phyloP scores from a whole-genome alignment of 2,888 invertebrate genomes.

The Cataglyphis rosenhaueri region DNA sequence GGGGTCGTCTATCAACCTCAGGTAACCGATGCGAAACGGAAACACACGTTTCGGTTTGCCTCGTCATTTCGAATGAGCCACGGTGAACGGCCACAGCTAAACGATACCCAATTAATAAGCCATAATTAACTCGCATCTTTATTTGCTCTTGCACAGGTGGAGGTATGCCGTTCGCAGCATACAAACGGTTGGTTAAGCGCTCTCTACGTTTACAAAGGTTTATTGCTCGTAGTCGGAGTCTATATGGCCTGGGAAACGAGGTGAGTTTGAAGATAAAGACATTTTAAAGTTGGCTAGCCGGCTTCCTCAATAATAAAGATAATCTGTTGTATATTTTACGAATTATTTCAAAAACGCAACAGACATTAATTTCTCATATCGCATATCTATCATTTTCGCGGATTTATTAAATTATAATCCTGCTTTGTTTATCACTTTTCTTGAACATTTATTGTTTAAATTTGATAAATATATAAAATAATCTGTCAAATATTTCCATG shows the following conservation, averaged over 20 bases:
- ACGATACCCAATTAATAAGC: slow-evolving; percentile 54
- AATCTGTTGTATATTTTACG: slow-evolving; percentile 38
- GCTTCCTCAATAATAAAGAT: slow-evolving; percentile 39
- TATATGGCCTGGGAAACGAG: slow-evolving; percentile 98
- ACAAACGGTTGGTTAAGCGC: slow-evolving; percentile 96
- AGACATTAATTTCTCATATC: slow-evolving; percentile 30
- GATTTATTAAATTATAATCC: neutral
- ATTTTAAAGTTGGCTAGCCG: slow-evolving; percentile 26
- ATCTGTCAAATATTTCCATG: neutral
- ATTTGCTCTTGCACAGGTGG: slow-evolving; percentile 89
- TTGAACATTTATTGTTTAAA: neutral
- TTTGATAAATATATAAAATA: neutral
- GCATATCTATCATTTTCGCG: neutral
- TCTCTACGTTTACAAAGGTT: slow-evolving; percentile 95
- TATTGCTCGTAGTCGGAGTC: slow-evolving; percentile 94
- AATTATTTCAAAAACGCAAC: neutral
- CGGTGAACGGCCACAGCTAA: neutral
- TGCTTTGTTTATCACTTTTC: neutral
- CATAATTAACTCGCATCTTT: slow-evolving; percentile 67
- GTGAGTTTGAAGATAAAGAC: slow-evolving; percentile 76
- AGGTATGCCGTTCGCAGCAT: slow-evolving; percentile 95
- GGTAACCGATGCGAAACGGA: slow-evolving; percentile 85
- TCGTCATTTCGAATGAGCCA: neutral
- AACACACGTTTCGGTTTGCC: neutral
- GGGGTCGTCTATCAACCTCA: slow-evolving; percentile 95